Conservation (phyloP, 30 jellyfish, hydroid and myxozoan genomes). For the Hydractinia echinata region DNA sequence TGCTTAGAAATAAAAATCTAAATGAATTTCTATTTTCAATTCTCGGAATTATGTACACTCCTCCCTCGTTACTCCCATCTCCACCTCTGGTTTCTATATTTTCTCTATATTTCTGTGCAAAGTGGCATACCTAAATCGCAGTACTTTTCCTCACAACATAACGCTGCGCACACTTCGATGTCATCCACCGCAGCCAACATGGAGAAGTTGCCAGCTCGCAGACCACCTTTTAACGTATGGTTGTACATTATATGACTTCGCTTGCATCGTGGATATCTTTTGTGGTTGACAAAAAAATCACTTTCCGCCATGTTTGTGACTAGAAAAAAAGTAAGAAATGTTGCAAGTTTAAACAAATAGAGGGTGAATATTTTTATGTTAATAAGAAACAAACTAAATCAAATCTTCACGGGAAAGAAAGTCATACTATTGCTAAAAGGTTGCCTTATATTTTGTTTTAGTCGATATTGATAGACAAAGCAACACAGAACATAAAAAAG, state of each 20-base stretch:
- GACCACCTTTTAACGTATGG: constrained; percentile 95
- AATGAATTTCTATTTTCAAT: no score
- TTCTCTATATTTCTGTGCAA: no score
- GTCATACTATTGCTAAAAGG: background rate
- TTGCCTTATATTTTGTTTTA: no score
- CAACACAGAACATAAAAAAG: no score
- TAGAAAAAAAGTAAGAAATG: constrained; percentile 16
- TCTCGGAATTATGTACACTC: no score
- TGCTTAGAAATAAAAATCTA: no score
- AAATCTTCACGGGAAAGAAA: background rate
- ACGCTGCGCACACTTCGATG: constrained; percentile 97
- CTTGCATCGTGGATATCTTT: constrained; percentile 76
- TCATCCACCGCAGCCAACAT: constrained; percentile 97
- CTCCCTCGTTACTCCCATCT: no score
- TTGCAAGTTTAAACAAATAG: background rate
- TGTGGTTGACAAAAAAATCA: constrained; percentile 92
- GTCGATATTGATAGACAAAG: no score
- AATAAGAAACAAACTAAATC: background rate
- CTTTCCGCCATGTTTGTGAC: constrained; percentile 98
- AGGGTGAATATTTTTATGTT: background rate
- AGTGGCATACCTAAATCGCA: constrained; percentile 58
- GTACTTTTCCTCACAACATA: constrained; percentile 95
- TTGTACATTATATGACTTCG: constrained; percentile 96
- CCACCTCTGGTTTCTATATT: no score
- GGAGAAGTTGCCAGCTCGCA: constrained; percentile 92